Evolutionary conservation across 2,888 invertebrate species (phyloP), one percentile per base, ranked within the genome.

Genomic region (Papilio protenor): DNA sequence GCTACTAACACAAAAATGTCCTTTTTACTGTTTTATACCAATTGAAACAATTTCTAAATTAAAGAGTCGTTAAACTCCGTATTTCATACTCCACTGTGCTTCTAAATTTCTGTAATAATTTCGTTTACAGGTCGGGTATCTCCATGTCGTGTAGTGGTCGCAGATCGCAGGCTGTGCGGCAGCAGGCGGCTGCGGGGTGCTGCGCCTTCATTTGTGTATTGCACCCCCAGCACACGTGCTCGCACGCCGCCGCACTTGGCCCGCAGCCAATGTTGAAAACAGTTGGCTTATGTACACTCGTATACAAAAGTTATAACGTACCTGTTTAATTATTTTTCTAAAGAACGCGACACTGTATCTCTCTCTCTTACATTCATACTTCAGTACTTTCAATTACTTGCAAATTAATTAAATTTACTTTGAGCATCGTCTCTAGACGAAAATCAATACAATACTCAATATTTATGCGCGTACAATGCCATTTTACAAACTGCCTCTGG

Each of bases 171-270:
- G 2, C 33, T 33, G 33, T 33, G 33, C 33, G 33, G 33, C 33
- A 5, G 33, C 33, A 33, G 33, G 33, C 33, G 4, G 33, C 5
- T 5, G 33, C 33, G 33, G 33, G 33, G 5, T 47, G 61, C 70
- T 59, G n/a, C 49, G 27, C n/a, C 76, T 61, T 76, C 76, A 76
- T 71, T 76, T 76, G 71, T 71, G 76, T 76, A 71, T 71, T 76
- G 76, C 76, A 61, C 33, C 59, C 59, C 71, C 12, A 5, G 27
- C 10, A 49, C 45, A 45, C 12, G 45, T 27, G 55, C 69, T 18
- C 27, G 61, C 61, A 61, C 61, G 27, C 27, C 61, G 61, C 47
- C 57, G 73, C n/a, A 66, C 49, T 76, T 76, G 76, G 76, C 76
- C n/a, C 49, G 76, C 23, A 71, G 76, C 76, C 76, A 76, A 61